A percentile compares a stretch with the other conserved stretches of the same genome.
Conservation (phyloP, 2,797 vertebrate genomes). For the Danio albolineatus region DNA sequence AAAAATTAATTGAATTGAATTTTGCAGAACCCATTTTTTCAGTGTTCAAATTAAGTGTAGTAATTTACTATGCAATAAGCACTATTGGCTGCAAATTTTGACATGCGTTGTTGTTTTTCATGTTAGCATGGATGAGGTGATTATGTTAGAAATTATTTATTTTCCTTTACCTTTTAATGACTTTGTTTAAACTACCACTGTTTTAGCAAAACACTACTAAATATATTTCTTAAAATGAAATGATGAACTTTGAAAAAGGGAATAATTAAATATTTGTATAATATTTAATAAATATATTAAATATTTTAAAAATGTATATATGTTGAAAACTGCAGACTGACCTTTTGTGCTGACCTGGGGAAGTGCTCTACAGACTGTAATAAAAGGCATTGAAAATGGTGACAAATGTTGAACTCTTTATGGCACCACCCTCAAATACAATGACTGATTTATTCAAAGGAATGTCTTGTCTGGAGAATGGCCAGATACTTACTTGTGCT, state of each 20-base stretch:
- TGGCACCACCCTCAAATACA: conserved; percentile 57
- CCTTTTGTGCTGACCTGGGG: background rate
- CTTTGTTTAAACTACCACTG: background rate
- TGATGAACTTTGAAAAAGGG: background rate
- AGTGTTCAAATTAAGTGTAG: background rate
- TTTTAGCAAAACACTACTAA: background rate
- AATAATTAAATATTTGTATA: background rate
- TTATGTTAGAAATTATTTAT: background rate
- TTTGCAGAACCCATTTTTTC: too few species aligned
- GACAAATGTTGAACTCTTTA: conserved; percentile 51
- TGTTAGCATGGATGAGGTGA: background rate
- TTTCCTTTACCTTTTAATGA: background rate
- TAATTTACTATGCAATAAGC: background rate
- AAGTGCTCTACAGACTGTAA: conserved; percentile 20
- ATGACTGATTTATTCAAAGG: conserved; percentile 62
- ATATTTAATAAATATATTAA: too few species aligned
- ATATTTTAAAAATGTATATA: too few species aligned
- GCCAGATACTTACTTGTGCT: conserved; percentile 56
- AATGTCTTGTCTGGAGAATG: conserved; percentile 58
- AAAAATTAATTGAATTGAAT: too few species aligned
- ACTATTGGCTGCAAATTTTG: background rate
- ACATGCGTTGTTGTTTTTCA: background rate
- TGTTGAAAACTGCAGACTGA: background rate
- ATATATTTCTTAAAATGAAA: background rate
- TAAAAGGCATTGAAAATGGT: conserved; percentile 41